Evolutionary conservation across 2,797 vertebrate species (phyloP).

Genomic region (Rhynchotus rufescens): DNA sequence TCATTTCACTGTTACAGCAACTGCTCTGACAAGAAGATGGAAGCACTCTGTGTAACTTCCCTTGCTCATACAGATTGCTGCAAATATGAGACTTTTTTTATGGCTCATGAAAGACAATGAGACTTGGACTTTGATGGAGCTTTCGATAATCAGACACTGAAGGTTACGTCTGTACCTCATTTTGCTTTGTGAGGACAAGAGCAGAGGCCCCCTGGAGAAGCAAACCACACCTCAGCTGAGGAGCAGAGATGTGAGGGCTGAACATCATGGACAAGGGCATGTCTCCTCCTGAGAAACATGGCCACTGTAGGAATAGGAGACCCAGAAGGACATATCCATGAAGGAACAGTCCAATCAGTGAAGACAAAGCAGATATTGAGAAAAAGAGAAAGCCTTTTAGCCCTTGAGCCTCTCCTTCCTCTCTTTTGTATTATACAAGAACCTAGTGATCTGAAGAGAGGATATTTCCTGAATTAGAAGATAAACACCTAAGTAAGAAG

Average conservation of each 20-base stretch:
- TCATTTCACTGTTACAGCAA: neutral
- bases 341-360: neutral
- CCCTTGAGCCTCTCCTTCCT: neutral
- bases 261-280: neutral
- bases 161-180: neutral
- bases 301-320: neutral
- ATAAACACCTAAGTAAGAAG: neutral
- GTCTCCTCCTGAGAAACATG: neutral
- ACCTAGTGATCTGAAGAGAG: neutral
- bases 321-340: neutral
- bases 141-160: neutral
- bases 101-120: neutral
- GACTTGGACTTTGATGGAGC: neutral
- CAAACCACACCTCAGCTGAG: neutral
- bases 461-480: neutral
- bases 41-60: neutral
- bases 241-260: neutral
- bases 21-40: neutral
- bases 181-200: neutral
- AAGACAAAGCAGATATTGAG: neutral
- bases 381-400: neutral
- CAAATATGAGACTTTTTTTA: neutral
- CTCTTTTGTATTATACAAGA: neutral
- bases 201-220: neutral
- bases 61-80: neutral